These are phyloP conservation scores for Martes martes DNA, from an alignment of 2,113 vertebrate genomes.

Conservation along the genomic window DNA sequence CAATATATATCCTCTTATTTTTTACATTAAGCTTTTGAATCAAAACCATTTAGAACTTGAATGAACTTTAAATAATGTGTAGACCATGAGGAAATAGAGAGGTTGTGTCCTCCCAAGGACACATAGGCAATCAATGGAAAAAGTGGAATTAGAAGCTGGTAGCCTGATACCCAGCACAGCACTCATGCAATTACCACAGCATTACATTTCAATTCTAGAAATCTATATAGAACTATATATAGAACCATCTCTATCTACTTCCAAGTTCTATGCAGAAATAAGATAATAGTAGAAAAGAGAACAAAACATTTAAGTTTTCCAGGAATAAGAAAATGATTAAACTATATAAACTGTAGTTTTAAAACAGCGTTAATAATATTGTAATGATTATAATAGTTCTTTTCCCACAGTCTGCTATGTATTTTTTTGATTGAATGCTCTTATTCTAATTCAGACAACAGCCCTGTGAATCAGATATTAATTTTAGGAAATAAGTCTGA, in stretches of 20 bases:
- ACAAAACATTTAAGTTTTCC: not conserved
- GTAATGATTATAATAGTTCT: not conserved
- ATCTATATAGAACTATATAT: not conserved
- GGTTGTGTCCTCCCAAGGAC: not conserved
- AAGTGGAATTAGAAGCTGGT: not conserved
- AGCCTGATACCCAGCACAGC: not conserved
- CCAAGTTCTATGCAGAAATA: not conserved
- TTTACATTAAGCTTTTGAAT: not conserved
- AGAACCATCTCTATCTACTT: not conserved
- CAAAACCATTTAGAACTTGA: not conserved
- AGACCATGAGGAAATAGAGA: not conserved
- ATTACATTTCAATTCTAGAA: not conserved
- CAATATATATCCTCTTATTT: not conserved
- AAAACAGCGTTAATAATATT: too few species aligned
- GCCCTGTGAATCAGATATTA: not conserved
- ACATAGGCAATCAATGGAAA: not conserved
- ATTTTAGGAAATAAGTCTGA: not conserved
- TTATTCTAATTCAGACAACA: not conserved
- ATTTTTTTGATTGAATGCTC: not conserved
- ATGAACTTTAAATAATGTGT: not conserved
- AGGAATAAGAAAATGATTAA: not conserved
- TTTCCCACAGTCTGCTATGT: not conserved
- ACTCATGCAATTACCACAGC: not conserved
- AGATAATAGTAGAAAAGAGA: not conserved
- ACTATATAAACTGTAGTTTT: not conserved